These are phyloP conservation scores for Nebria brevicollis DNA, from an alignment of 2,888 invertebrate genomes.

Conservation along the genomic window DNA sequence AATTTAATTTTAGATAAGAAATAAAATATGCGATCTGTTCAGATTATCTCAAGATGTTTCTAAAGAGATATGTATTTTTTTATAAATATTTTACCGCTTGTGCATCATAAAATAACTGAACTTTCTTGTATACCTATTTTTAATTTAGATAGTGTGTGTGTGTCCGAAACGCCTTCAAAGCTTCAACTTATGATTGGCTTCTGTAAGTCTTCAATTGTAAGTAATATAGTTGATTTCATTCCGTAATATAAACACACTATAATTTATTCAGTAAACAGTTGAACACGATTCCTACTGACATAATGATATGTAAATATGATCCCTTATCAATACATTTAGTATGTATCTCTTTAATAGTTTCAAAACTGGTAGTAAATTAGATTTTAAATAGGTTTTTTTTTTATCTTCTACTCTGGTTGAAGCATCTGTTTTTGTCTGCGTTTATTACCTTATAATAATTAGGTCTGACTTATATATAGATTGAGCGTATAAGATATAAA, in stretches of 20 bases:
- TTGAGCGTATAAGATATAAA: constrained; percentile 29
- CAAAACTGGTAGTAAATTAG: constrained; percentile 1
- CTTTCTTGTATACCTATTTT: no score
- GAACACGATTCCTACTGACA: background rate
- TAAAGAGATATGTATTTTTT: background rate
- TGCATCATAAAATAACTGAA: no score
- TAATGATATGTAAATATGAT: constrained; percentile 1
- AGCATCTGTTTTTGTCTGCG: background rate
- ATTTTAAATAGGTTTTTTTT: background rate
- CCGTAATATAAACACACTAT: background rate
- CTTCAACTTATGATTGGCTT: no score
- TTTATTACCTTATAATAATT: constrained; percentile 13
- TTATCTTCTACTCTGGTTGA: background rate
- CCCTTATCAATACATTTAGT: background rate
- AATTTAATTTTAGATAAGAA: background rate
- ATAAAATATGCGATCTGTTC: background rate
- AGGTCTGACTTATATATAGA: constrained; percentile 12
- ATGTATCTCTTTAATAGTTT: constrained; percentile 1
- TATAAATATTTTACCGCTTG: no score
- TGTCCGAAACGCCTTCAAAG: no score
- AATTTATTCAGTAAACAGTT: background rate
- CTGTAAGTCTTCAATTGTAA: background rate
- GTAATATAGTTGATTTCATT: background rate
- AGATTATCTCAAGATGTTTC: background rate
- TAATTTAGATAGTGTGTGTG: no score